A percentile compares a stretch with the other conserved stretches of the same genome.
These are phyloP conservation scores for Cydia amplana DNA, from an alignment of 1,140 invertebrate genomes.

Conservation along the genomic window DNA sequence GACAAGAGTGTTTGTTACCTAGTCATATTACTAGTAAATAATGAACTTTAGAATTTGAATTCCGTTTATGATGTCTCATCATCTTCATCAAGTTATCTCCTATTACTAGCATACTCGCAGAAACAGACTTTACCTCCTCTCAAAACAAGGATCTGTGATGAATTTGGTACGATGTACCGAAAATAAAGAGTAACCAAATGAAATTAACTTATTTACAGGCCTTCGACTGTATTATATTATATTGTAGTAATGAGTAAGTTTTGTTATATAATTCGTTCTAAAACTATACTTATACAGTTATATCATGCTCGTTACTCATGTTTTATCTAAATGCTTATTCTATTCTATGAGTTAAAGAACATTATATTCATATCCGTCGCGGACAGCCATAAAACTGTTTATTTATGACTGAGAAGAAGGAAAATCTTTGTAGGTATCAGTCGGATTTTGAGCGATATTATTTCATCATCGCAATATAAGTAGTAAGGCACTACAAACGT, in stretches of 20 bases:
- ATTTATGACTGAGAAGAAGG: not conserved
- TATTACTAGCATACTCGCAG: no score
- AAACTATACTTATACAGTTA: not conserved
- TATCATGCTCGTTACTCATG: not conserved
- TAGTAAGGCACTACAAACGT: no score
- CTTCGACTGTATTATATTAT: not conserved
- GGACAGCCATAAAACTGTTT: not conserved
- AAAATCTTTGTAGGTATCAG: not conserved
- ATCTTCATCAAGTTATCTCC: no score
- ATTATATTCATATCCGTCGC: not conserved
- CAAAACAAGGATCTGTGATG: not conserved
- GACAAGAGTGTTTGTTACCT: not conserved
- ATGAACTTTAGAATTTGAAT: not conserved
- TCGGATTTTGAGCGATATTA: not conserved
- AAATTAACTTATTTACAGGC: no score
- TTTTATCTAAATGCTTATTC: not conserved
- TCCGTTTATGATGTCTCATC: no score
- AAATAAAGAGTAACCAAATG: no score
- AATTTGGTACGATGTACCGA: not conserved
- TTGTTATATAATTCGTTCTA: not conserved
- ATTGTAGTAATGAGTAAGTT: not conserved
- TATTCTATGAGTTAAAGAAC: not conserved
- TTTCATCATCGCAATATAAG: not conserved
- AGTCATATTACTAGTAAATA: not conserved
- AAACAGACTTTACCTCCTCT: no score